These are phyloP conservation scores for Synergus itoensis DNA, from an alignment of 2,888 invertebrate genomes.

Conservation along the genomic window DNA sequence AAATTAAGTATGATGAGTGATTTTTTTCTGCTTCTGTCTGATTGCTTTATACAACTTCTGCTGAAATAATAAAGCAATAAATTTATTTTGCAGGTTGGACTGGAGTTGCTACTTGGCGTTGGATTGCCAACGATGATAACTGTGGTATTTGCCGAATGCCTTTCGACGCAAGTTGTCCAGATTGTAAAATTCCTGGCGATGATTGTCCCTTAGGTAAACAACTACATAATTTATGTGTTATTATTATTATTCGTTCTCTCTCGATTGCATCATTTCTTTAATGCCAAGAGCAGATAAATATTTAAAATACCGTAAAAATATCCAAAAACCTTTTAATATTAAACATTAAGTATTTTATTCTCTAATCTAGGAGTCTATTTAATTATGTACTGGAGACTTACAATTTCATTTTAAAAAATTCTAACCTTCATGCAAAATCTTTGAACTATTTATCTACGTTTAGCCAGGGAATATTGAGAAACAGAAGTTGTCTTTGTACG, in stretches of 20 bases:
- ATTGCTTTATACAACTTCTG: not conserved
- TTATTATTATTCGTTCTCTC: not conserved
- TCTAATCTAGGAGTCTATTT: no score
- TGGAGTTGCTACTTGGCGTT: conserved; percentile 98
- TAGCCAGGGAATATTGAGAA: not conserved
- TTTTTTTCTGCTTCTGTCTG: not conserved
- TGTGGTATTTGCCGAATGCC: conserved; percentile 99
- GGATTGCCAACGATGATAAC: conserved; percentile 99
- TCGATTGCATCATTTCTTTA: not conserved
- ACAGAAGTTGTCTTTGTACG: conserved; percentile 1
- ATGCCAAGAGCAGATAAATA: not conserved
- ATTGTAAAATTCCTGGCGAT: conserved; percentile 98
- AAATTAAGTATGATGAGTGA: not conserved
- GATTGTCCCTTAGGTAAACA: conserved; percentile 91
- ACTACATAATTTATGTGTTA: not conserved
- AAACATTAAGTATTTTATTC: no score
- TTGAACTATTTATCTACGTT: not conserved
- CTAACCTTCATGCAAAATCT: not conserved
- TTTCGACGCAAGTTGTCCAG: conserved; percentile 98
- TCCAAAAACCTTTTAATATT: no score
- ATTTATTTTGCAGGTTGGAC: conserved; percentile 86
- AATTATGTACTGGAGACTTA: no score
- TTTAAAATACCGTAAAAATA: not conserved
- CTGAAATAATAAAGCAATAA: not conserved
- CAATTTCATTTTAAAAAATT: no score